A percentile compares a stretch with the other conserved stretches of the same genome.
These are phyloP conservation scores for Nansenia antarctica DNA, from an alignment of 2,113 vertebrate genomes.

Conservation along the genomic window DNA sequence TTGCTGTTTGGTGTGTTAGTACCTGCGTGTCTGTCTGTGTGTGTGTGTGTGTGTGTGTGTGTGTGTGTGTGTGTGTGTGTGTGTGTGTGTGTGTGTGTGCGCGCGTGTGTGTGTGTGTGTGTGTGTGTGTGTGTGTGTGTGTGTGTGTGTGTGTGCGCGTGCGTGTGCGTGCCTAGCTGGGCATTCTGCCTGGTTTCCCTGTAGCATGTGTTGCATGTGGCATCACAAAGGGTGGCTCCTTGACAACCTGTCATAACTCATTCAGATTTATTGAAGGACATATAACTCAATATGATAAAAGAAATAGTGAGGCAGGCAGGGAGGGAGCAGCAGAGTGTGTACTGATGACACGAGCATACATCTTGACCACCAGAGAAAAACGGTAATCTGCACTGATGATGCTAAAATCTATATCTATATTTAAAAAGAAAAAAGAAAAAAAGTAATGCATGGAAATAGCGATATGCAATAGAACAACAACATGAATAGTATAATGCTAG, in stretches of 20 bases:
- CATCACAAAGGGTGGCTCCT: not conserved
- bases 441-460: no score
- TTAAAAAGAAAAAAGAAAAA: no score
- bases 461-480: no score
- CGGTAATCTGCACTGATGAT: not conserved
- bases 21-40: no score
- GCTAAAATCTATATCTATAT: not conserved
- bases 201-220: not conserved
- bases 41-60: not conserved
- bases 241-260: not conserved
- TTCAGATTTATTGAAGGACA: not conserved
- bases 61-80: not conserved
- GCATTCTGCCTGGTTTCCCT: not conserved
- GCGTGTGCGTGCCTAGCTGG: not conserved
- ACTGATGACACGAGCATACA: not conserved
- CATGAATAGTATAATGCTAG: no score
- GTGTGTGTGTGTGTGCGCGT: slow-evolving; percentile 11
- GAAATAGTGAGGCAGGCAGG: not conserved
- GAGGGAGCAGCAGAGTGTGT: not conserved
- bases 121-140: not conserved
- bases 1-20: slow-evolving; percentile 4
- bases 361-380: not conserved
- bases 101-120: not conserved
- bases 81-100: slow-evolving; percentile 1
- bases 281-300: not conserved